Conservation (phyloP, 53 echinoderm and acorn worm genomes). For the Echinarachnius parma region DNA sequence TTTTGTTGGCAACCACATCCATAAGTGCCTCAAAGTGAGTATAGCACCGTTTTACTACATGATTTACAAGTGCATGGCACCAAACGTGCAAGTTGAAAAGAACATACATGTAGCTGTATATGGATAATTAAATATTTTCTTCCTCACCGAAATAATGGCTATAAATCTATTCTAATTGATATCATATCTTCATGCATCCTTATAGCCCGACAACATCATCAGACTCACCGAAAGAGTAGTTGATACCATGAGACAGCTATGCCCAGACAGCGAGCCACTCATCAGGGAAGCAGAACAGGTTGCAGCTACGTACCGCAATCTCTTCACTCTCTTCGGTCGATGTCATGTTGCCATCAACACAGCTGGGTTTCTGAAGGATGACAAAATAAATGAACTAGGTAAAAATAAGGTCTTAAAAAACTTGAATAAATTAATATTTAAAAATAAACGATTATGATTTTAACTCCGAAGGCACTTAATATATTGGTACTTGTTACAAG, state of each 20-base stretch:
- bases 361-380: constrained; percentile 5
- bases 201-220: not conserved
- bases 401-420: constrained; percentile 4
- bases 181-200: not conserved
- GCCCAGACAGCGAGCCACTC: not conserved
- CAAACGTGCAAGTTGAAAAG: not conserved
- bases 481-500: not conserved
- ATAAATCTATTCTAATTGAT: not conserved
- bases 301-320: not conserved
- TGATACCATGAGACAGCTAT: not conserved
- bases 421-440: not conserved
- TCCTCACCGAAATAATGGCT: not conserved
- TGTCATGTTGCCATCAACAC: constrained; percentile 3
- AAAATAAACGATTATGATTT: not conserved
- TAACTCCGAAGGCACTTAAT: not conserved
- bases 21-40: constrained; percentile 12
- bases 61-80: no score
- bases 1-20: constrained; percentile 8
- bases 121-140: not conserved
- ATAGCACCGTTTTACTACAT: not conserved
- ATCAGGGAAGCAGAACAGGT: constrained; percentile 9
- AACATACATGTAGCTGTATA: no score
- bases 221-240: not conserved
- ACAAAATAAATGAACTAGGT: constrained; percentile 19
- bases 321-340: constrained; percentile 1